Percentiles rank a stretch among this genome's conserved stretches.
phyloP scores from a whole-genome alignment of 2,113 vertebrate species.

The Delphinapterus leucas region DNA sequence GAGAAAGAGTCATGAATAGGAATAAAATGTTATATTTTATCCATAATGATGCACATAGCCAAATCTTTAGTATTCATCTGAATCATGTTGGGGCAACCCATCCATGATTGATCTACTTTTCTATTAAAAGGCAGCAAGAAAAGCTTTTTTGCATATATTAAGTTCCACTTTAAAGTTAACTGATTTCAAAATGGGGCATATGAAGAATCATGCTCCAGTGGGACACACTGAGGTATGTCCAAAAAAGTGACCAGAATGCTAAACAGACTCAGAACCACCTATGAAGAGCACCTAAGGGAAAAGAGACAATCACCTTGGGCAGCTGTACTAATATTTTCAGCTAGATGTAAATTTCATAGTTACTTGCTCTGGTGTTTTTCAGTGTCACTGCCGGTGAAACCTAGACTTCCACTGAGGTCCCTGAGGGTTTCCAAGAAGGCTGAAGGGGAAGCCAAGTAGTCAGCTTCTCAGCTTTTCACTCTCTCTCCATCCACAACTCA shows the following conservation, averaged over 20 bases:
- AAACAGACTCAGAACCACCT: not conserved
- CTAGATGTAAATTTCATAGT: not conserved
- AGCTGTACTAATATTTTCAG: not conserved
- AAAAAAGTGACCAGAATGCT: not conserved
- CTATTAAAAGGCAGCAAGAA: not conserved
- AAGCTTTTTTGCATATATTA: not conserved
- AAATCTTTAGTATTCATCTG: not conserved
- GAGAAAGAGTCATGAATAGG: not conserved
- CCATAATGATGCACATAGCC: not conserved
- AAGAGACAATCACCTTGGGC: not conserved
- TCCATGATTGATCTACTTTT: not conserved
- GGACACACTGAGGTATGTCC: not conserved
- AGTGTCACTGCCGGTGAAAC: accelerated
- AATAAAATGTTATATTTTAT: not conserved
- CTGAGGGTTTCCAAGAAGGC: not conserved
- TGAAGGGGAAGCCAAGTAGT: not conserved
- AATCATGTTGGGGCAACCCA: not conserved
- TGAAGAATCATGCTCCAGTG: not conserved
- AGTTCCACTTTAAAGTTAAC: not conserved
- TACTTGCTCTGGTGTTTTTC: not conserved
- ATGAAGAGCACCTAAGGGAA: not conserved
- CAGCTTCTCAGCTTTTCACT: not conserved
- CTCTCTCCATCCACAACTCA: not conserved
- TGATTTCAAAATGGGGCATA: not conserved
- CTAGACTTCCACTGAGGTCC: not conserved